Evolutionary conservation across 2,113 vertebrate genomes (phyloP), one percentile per base, ranked within the genome.

Genomic region (Hypomesus transpacificus): DNA sequence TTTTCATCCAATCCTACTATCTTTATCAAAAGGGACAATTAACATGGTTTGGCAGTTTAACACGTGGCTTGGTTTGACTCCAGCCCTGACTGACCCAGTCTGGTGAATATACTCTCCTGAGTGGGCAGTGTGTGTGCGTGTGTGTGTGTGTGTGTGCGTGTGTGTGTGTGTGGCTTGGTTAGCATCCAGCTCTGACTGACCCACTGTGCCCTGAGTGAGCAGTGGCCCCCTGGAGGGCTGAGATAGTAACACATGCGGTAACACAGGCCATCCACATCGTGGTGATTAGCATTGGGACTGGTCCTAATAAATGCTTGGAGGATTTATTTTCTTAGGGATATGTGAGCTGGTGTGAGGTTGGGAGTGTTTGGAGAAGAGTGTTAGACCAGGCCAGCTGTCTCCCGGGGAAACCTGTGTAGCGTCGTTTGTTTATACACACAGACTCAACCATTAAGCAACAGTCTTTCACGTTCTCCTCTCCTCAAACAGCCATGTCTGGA

Each of bases 271-370:
- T 66, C 66, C 14, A 22, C 66, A 69, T 69, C 13, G 39, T 9
- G 39, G 5, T 77, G 73, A 78, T 72, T 73, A 83, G 83, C 76
- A 75, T 71, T 56, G 78, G 75, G 82, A 74, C 83, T 85, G 76
- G 1, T 78, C 53, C 84, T 84, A 75, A 84, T 87, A 84, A 91
- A 92, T 83, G 82, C 75, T 88, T 87, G 72, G 76, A 86, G 80
- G 82, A 76, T 91, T 75, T 89, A 82, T 91, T 92, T 91, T 84
- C 67, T 87, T 90, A 88, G 81, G 78, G 83, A 81, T 80, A 81
- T 79, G 22, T 77, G 80, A 89, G 77, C 70, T 87, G 82, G 75
- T 82, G 68, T 86, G 89, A 90, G 89, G 71, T 71, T 86, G 88
- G 66, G 9, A 76, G 73, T 75, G 28, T 76, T 87, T 84, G 71